Percentiles rank a stretch among this genome's conserved stretches.
phyloP scores from a whole-genome alignment of 2,113 vertebrate genomes.

The Deroptyus accipitrinus region DNA sequence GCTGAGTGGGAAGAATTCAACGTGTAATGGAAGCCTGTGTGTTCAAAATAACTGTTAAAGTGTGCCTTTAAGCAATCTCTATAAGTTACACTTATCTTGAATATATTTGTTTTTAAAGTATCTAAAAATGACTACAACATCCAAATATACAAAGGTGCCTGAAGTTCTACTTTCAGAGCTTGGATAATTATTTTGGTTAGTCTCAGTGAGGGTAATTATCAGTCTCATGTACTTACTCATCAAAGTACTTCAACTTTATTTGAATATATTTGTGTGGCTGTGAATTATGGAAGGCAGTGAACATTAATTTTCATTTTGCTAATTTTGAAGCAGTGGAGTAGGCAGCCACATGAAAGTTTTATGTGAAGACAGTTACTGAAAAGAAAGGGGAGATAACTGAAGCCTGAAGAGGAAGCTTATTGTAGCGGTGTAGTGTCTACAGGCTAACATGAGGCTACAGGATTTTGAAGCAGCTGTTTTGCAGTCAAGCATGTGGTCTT shows the following conservation, averaged over 20 bases:
- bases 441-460: neutral
- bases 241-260: neutral
- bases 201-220: slow-evolving; percentile 12
- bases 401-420: neutral
- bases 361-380: neutral
- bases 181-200: neutral
- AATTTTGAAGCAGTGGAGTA: neutral
- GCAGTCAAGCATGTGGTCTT: neutral
- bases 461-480: neutral
- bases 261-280: neutral
- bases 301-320: neutral
- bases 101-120: neutral
- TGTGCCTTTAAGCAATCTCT: neutral
- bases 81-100: neutral
- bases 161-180: neutral
- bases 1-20: neutral
- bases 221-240: neutral
- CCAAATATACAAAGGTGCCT: neutral
- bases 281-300: neutral
- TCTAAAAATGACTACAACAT: neutral
- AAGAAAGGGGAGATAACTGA: neutral
- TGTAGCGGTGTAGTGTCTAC: neutral
- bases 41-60: neutral
- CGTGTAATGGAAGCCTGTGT: neutral
- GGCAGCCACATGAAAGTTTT: neutral